These are phyloP conservation scores for Torymus tubicola DNA, from an alignment of 2,888 invertebrate genomes.

Conservation along the genomic window DNA sequence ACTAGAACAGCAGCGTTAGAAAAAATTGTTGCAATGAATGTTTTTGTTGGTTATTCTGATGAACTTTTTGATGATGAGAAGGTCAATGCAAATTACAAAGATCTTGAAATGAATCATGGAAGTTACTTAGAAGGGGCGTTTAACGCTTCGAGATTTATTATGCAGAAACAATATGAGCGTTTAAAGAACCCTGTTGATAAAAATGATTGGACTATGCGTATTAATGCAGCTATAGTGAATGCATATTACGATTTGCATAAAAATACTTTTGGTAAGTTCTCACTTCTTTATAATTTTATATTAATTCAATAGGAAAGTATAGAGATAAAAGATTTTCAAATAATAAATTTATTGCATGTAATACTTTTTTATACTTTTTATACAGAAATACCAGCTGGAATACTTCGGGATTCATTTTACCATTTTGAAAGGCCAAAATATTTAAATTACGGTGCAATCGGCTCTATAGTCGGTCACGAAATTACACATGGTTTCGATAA, in stretches of 20 bases:
- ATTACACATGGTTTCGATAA: slow-evolving; percentile 81
- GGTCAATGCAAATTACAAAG: slow-evolving; percentile 34
- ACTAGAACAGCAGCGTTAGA: slow-evolving; percentile 74
- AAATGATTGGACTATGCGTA: slow-evolving; percentile 82
- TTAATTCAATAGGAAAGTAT: neutral
- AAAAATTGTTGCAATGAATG: slow-evolving; percentile 31
- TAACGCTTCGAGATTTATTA: slow-evolving; percentile 83
- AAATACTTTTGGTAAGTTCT: slow-evolving; percentile 78
- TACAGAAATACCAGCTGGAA: slow-evolving; percentile 83
- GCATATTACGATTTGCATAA: slow-evolving; percentile 91
- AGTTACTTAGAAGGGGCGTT: slow-evolving; percentile 29
- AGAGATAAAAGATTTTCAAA: neutral
- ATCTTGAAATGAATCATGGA: slow-evolving; percentile 3
- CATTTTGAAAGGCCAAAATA: slow-evolving; percentile 91
- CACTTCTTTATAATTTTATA: neutral
- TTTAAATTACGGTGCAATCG: slow-evolving; percentile 89
- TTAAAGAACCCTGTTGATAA: slow-evolving; percentile 88
- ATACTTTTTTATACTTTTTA: too few relatives aligned
- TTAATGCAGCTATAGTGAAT: slow-evolving; percentile 87
- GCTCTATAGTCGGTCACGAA: slow-evolving; percentile 87
- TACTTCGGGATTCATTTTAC: slow-evolving; percentile 94
- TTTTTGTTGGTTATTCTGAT: slow-evolving; percentile 83
- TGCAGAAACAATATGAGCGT: slow-evolving; percentile 86
- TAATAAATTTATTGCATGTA: too few relatives aligned
- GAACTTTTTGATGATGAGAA: slow-evolving; percentile 75